Conservation (phyloP, 2,888 invertebrate genomes). For the Liopterus haemorrhoidalis region DNA sequence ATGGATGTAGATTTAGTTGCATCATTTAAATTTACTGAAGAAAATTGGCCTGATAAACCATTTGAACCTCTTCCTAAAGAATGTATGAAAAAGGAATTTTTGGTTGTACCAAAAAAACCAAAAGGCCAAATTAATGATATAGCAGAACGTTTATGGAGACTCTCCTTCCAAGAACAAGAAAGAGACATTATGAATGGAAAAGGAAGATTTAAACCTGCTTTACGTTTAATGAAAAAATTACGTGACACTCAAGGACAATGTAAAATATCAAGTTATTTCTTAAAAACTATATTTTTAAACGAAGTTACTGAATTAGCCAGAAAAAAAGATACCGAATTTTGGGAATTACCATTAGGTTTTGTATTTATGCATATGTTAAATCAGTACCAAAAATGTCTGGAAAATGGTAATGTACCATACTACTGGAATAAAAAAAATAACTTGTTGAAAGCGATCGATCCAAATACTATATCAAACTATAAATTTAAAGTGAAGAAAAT, state of each 20-base stretch:
- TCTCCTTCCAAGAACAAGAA: conserved; percentile 45
- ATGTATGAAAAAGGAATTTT: conserved; percentile 33
- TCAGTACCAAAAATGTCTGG: conserved; percentile 35
- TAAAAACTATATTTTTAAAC: conserved; percentile 47
- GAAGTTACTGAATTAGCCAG: conserved; percentile 34
- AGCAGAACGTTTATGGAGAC: conserved; percentile 39
- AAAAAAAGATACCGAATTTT: conserved; percentile 32
- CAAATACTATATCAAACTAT: conserved; percentile 40
- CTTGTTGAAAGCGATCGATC: conserved; percentile 40
- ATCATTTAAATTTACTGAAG: conserved; percentile 46
- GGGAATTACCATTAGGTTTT: conserved; percentile 33
- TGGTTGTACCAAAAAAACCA: conserved; percentile 41
- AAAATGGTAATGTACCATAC: conserved; percentile 36
- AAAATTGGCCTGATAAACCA: conserved; percentile 41
- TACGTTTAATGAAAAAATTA: conserved; percentile 43
- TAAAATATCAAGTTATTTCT: conserved; percentile 46
- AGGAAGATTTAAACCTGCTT: conserved; percentile 38
- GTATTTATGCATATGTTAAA: conserved; percentile 42
- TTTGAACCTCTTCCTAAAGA: conserved; percentile 32
- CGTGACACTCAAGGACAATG: conserved; percentile 41
- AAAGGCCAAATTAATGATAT: conserved; percentile 14
- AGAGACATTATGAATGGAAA: conserved; percentile 36
- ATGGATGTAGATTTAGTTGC: conserved; percentile 53
- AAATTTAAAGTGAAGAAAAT: conserved; percentile 43
- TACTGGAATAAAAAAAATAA: conserved; percentile 44